Evolutionary conservation across 2,797 vertebrate species (phyloP).

Genomic region (Podargus strigoides): DNA sequence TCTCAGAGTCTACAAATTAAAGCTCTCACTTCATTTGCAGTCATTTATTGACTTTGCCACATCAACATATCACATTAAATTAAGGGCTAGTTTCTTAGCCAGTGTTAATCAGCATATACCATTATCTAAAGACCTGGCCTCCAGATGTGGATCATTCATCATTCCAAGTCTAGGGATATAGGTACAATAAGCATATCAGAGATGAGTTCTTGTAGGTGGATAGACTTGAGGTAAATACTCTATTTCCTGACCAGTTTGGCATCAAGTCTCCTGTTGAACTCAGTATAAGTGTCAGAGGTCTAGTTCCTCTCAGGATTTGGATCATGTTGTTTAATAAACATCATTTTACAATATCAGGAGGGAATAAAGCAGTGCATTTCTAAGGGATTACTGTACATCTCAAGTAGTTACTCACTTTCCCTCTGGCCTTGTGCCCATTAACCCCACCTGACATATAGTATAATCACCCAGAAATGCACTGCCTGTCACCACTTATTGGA

Average conservation of each 20-base stretch:
- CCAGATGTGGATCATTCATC: conserved; percentile 30
- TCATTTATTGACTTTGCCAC: neutral
- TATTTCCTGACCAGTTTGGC: conserved; percentile 33
- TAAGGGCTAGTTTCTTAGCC: neutral
- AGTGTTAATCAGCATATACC: conserved; percentile 8
- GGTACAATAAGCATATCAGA: neutral
- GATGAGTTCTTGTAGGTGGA: conserved; percentile 2
- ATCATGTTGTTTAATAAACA: conserved; percentile 51
- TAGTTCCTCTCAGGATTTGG: conserved; percentile 12
- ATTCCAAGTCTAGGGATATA: neutral
- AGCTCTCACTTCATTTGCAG: conserved; percentile 1
- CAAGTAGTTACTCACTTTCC: conserved; percentile 44
- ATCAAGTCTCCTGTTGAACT: conserved; percentile 9
- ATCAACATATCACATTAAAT: conserved; percentile 10
- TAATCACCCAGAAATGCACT: conserved; percentile 64
- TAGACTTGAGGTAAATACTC: conserved; percentile 7
- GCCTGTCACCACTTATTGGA: conserved; percentile 64
- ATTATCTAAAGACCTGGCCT: conserved; percentile 1
- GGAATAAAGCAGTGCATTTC: conserved; percentile 49
- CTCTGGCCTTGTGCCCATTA: conserved; percentile 40
- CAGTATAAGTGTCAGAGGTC: neutral
- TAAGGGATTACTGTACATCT: conserved; percentile 55
- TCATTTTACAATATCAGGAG: conserved; percentile 18
- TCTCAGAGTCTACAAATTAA: conserved; percentile 11
- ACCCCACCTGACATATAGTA: conserved; percentile 61